phyloP scores from a whole-genome alignment of 2,797 vertebrate genomes.

The Astyanax mexicanus region DNA sequence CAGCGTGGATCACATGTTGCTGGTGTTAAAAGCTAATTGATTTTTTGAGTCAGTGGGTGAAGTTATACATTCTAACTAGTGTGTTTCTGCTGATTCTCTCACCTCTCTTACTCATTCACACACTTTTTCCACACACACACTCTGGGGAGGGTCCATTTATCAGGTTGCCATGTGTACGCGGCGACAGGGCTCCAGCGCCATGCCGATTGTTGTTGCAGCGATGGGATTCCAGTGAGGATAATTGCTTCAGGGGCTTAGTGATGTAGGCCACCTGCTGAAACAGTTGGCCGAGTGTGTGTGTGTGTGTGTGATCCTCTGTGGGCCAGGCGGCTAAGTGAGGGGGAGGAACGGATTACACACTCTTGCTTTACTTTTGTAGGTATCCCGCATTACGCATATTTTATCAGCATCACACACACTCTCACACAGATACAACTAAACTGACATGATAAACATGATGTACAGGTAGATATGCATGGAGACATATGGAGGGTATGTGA shows the following conservation, averaged over 20 bases:
- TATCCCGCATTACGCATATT: constrained; percentile 5
- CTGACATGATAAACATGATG: background rate
- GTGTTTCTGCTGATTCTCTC: constrained; percentile 3
- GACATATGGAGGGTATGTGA: too few species aligned
- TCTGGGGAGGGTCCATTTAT: constrained; percentile 32
- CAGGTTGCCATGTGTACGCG: constrained; percentile 30
- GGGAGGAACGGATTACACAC: constrained; percentile 37
- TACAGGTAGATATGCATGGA: too few species aligned
- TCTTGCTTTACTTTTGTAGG: constrained; percentile 19
- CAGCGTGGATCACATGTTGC: constrained; percentile 20
- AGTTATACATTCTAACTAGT: background rate
- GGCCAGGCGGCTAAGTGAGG: constrained; percentile 43
- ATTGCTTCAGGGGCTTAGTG: constrained; percentile 83
- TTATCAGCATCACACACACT: background rate
- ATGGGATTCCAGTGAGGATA: constrained; percentile 80
- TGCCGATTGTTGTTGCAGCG: constrained; percentile 76
- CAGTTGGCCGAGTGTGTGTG: constrained; percentile 74
- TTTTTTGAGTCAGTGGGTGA: background rate
- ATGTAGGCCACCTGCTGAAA: constrained; percentile 80
- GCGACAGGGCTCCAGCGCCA: constrained; percentile 56
- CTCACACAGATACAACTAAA: background rate
- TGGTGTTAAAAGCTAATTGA: too few species aligned
- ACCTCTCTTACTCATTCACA: background rate
- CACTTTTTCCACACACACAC: background rate
- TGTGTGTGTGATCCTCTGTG: constrained; percentile 51